phyloP scores from a whole-genome alignment of 23 tunicate species.

The Trididemnum miniatum region DNA sequence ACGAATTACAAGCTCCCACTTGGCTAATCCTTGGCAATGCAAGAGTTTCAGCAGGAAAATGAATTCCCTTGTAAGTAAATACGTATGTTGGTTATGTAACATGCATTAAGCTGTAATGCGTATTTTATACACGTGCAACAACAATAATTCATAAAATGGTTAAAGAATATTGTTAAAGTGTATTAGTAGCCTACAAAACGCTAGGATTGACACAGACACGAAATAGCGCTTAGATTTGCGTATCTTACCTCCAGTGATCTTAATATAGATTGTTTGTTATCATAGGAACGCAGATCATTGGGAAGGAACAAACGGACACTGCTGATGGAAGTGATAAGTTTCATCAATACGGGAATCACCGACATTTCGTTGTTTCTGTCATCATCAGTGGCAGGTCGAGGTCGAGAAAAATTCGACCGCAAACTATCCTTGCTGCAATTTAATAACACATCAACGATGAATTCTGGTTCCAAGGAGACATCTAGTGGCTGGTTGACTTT shows the following conservation, averaged over 20 bases:
- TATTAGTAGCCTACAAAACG: too few species aligned
- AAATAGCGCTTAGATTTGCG: too few species aligned
- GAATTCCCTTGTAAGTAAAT: too few species aligned
- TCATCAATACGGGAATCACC: slow-evolving; percentile 73
- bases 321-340: slow-evolving; percentile 66
- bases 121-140: too few species aligned
- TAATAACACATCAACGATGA: slow-evolving; percentile 80
- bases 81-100: too few species aligned
- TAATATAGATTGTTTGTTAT: slow-evolving; percentile 65
- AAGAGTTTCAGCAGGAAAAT: too few species aligned
- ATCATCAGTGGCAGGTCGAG: slow-evolving; percentile 55
- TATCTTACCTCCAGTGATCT: slow-evolving; percentile 68
- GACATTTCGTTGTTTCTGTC: slow-evolving; percentile 70
- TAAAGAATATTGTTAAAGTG: too few species aligned
- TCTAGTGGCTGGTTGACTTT: slow-evolving; percentile 29
- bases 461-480: slow-evolving; percentile 54
- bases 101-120: too few species aligned
- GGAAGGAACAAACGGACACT: slow-evolving; percentile 71
- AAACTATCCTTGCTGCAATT: slow-evolving; percentile 71
- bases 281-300: slow-evolving; percentile 60
- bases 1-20: too few species aligned
- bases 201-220: too few species aligned
- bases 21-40: too few species aligned
- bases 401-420: slow-evolving; percentile 21
- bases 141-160: too few species aligned